Percentiles rank a stretch among this genome's conserved stretches.
Conservation (phyloP, 2,113 vertebrate species). For the Jacana jacana region DNA sequence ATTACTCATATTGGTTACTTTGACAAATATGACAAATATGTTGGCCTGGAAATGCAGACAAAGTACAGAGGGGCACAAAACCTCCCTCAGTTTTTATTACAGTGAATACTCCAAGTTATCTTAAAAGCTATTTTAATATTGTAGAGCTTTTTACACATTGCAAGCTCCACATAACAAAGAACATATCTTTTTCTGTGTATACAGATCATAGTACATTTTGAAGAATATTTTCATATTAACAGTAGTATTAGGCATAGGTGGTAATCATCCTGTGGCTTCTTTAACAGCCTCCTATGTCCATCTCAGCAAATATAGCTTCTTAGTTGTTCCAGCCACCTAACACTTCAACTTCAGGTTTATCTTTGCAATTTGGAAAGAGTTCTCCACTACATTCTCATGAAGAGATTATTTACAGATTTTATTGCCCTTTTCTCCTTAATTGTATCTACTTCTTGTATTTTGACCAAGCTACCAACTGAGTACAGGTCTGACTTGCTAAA, state of each 20-base stretch:
- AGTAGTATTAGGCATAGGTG: not conserved
- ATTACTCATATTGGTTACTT: constrained; percentile 51
- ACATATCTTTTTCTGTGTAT: not conserved
- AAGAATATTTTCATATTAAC: not conserved
- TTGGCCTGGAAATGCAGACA: constrained; percentile 1
- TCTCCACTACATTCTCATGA: not conserved
- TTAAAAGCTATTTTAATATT: not conserved
- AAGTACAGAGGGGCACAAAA: not conserved
- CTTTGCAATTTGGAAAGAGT: not conserved
- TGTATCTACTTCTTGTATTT: not conserved
- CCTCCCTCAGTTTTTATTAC: not conserved
- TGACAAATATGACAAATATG: not conserved
- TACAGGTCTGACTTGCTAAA: not conserved
- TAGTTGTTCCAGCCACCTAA: not conserved
- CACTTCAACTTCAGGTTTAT: not conserved
- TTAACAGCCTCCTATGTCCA: not conserved
- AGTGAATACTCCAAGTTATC: not conserved
- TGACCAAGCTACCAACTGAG: not conserved
- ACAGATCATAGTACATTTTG: not conserved
- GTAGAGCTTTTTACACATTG: not conserved
- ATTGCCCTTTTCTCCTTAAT: not conserved
- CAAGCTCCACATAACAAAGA: not conserved
- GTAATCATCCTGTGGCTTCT: not conserved
- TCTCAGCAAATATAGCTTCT: not conserved
- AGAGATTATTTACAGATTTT: not conserved